Base-by-base conservation (phyloP, 1,140 invertebrate genomes). In the Zaprionus gabonicus region DNA sequence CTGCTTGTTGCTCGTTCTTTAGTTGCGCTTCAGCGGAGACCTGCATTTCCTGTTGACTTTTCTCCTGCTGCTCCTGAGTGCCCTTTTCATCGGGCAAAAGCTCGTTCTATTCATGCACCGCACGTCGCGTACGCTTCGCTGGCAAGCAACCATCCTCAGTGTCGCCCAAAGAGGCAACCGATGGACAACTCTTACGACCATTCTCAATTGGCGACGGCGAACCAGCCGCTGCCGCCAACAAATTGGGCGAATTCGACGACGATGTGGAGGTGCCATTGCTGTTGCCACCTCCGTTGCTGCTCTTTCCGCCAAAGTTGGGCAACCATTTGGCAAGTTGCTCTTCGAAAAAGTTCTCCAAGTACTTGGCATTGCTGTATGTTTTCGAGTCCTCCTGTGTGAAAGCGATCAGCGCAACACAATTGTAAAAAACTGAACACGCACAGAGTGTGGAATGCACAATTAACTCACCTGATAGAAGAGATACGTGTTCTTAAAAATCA, bases 401-500 rank as follows among this genome's bases (percentile, higher is more conserved):
- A 27, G 75, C 53, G 80, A 82, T 75, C 72, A 46, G 17, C n/a
- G 63, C 58, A 71, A 38, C 53, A 46, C 60, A 71, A 76, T 60
- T 70, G 67, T 77, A 72, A 31, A 53, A 69, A 49, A 46, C 38
- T 73, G 63, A 60, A 46, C 41, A 9, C 23, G 7, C 4, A 31
- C 13, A 2, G 9, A 1, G 13, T 10, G 15, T 20, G 3, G 15
- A 67, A 62, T 9, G 17, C 55, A 7, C 7, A 17, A 65, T 64
- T 55, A 65, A 95, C 95, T 95, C 94, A 98, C 97, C 81, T 95
- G 93, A 94, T 98, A 98, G 92, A 96, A 98, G 15, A 94, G 94
- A 91, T 96, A 97, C 60, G 97, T 98, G 93, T 98, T 98, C 92
- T 95, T 96, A 93, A 98, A 98, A 91, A 98, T 96, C 71, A 97